Percentiles rank a stretch among this genome's conserved stretches.
These are phyloP conservation scores for Netelia inedita DNA, from an alignment of 2,888 invertebrate genomes.

Conservation along the genomic window DNA sequence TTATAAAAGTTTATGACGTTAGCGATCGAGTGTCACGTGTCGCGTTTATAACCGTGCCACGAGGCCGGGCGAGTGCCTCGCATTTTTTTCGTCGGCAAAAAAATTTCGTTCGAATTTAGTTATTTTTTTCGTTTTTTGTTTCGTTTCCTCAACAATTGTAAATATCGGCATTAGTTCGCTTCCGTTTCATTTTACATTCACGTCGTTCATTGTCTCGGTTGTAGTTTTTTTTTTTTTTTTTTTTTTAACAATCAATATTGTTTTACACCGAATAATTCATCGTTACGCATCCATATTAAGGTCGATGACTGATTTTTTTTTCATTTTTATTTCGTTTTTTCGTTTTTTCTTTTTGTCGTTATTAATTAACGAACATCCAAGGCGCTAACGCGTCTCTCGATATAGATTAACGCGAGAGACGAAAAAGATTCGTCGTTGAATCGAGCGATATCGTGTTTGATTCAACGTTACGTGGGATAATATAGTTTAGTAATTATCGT, in stretches of 20 bases:
- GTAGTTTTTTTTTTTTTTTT: slow-evolving; percentile 34
- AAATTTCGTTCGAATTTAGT: slow-evolving; percentile 32
- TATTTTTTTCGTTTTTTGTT: slow-evolving; percentile 14
- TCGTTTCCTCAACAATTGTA: slow-evolving; percentile 57
- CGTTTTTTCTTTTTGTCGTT: not conserved
- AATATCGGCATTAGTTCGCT: slow-evolving; percentile 58
- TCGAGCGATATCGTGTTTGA: too few species aligned
- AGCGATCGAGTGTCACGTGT: slow-evolving; percentile 18
- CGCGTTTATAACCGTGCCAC: slow-evolving; percentile 58
- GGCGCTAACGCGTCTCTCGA: not conserved
- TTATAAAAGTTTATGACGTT: slow-evolving; percentile 56
- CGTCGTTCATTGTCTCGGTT: slow-evolving; percentile 25
- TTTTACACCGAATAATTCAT: slow-evolving; percentile 26
- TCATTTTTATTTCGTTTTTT: slow-evolving; percentile 9
- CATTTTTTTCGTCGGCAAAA: slow-evolving; percentile 32
- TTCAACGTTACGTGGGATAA: slow-evolving; percentile 24
- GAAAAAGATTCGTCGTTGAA: too few species aligned
- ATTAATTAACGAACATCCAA: slow-evolving; percentile 8
- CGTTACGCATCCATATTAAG: slow-evolving; percentile 55
- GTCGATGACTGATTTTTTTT: slow-evolving; percentile 78
- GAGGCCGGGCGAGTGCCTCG: slow-evolving; percentile 37
- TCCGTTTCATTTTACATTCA: slow-evolving; percentile 20
- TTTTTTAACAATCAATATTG: not conserved
- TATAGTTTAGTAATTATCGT: not conserved
- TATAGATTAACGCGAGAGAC: too few species aligned